Base-by-base conservation (phyloP, 2,888 invertebrate species). In the Plebejus melissa region DNA sequence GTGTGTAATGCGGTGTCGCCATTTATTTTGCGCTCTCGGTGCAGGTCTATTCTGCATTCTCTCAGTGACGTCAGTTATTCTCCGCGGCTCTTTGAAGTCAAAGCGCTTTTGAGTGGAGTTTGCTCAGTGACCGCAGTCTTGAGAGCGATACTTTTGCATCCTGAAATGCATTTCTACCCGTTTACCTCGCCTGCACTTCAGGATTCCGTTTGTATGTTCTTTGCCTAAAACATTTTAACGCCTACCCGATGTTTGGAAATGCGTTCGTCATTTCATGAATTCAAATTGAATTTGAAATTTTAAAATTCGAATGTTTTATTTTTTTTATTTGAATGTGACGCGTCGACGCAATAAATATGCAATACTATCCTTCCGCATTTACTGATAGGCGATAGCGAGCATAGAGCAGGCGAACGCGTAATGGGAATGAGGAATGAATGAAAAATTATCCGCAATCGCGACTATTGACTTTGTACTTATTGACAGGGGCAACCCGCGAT, bases 1-100 rank as follows among this genome's bases (percentile, higher is more conserved):
- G 90, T 90, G 88, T 91, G 91, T 91, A 90, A 91, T 91, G 86
- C 86, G 91, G 84, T 88, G 90, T 89, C 88, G 90, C 85, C 91
- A 91, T 93, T 93, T 93, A 92, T 92, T 93, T 91, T 93, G 87
- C 90, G 88, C 91, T 90, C 88, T 89, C 81, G 85, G 82, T 86
- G 85, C 83, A 82, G 85, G 88, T 90, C 87, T 89, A 89, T 89
- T 89, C 89, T 88, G 85, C 87, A 89, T 87, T 90, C 90, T 88
- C 87, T 88, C 86, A 83, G 86, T 87, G 87, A 83, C 87, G 87
- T 86, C 88, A 89, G 90, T 90, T 88, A 90, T 88, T 88, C 86
- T 77, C 77, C 84, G 80, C 83, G 82, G 80, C 86, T 87, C 93
- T 93, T 93, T 93, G 93, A 93, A 90, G 90, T 90, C 86, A 90